phyloP scores from a whole-genome alignment of 2,888 invertebrate genomes.

The Esperia sulphurella region DNA sequence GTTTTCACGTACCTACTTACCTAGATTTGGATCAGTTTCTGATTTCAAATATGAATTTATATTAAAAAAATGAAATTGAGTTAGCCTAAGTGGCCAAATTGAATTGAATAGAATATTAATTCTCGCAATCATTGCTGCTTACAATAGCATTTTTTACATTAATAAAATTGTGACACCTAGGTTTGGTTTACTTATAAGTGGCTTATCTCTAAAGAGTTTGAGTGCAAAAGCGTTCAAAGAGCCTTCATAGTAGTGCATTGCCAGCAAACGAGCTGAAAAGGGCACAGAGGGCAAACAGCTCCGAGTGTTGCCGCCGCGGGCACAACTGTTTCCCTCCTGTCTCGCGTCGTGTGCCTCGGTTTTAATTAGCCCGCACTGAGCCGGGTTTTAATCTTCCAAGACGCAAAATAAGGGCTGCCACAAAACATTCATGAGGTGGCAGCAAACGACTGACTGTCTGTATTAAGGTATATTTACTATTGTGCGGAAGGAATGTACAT shows the following conservation, averaged over 20 bases:
- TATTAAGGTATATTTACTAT: not conserved
- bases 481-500: not conserved
- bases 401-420: constrained; percentile 11
- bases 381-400: constrained; percentile 24
- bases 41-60: too few relatives aligned
- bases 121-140: too few relatives aligned
- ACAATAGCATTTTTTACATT: too few relatives aligned
- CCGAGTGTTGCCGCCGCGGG: constrained; percentile 15
- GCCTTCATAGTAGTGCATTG: constrained; percentile 1
- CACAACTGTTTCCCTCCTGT: constrained; percentile 12
- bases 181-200: too few relatives aligned
- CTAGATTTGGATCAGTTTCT: too few relatives aligned
- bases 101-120: too few relatives aligned
- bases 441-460: not conserved
- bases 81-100: too few relatives aligned
- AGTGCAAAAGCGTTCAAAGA: too few relatives aligned
- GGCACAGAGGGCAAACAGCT: constrained; percentile 31
- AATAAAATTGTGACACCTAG: too few relatives aligned
- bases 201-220: too few relatives aligned
- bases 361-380: constrained; percentile 51
- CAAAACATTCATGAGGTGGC: constrained; percentile 8
- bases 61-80: too few relatives aligned
- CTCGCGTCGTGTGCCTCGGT: constrained; percentile 30
- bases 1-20: too few relatives aligned
- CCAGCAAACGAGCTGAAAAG: constrained; percentile 29